Base-by-base conservation (phyloP, 2,113 vertebrate species). In the Mungos mungo region DNA sequence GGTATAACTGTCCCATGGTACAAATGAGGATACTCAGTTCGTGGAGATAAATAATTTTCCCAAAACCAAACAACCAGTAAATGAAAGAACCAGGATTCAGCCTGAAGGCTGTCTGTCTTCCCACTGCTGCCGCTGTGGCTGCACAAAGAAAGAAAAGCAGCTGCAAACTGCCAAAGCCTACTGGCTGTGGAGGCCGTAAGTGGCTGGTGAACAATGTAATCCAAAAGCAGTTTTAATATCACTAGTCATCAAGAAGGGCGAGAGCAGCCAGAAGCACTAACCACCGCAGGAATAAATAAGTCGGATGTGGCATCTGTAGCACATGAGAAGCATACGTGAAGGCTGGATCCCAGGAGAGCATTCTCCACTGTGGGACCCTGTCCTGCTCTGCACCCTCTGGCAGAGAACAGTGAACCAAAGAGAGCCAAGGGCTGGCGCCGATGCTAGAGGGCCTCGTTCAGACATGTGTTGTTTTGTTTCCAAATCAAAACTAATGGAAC, bases 81-180 rank as follows among this genome's bases (percentile, higher is more conserved):
- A 72, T 47, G 29, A 92, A 88, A 94, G 45, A 90, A 79, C 33
- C 41, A 52, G 13, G 45, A 90, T 79, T 83, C 68, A 68, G 41
- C 14, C 21, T 89, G 21, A 29, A 69, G 16, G 18, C 41, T 38
- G 16, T 27, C 54, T 63, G 7, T 69, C 83, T 74, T 87, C 45
- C 41, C 14, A 5, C 50, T 0, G 2, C 80, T 52, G 84, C 12
- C 10, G 15, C 19, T 60, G 57, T 60, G 57, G 57, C 57, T 23
- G 50, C 50, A 16, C 33, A n/a, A 77, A 90, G 47, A 50, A 69
- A 52, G 16, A 68, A 38, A 79, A 23, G 63, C 77, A 88, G 72
- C n/a, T 27, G 52, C 19, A 21, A 65, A 66, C 5, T 54, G 72
- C 29, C 45, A 25, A 71, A 95, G 47, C 9, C 33, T 4, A 9